A percentile compares a stretch with the other conserved stretches of the same genome.
These are phyloP conservation scores for Catharus bicknelli DNA, from an alignment of 2,113 vertebrate species.

Conservation along the genomic window DNA sequence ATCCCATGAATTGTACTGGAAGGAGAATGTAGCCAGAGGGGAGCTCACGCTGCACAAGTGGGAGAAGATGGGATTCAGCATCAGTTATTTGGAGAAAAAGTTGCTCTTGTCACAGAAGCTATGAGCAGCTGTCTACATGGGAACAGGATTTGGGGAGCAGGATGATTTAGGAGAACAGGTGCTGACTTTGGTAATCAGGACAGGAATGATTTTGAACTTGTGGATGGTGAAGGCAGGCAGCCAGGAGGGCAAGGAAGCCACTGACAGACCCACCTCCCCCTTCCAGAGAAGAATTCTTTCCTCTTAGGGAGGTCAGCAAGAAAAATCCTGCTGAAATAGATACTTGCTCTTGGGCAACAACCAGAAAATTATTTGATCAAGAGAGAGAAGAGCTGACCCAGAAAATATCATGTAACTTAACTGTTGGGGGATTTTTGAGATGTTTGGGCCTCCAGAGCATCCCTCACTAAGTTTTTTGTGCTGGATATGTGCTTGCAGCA, in stretches of 20 bases:
- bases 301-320: neutral
- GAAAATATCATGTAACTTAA: neutral
- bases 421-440: neutral
- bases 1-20: neutral
- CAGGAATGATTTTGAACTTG: neutral
- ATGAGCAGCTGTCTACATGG: neutral
- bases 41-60: neutral
- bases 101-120: neutral
- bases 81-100: neutral
- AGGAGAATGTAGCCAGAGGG: neutral
- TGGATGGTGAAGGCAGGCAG: neutral
- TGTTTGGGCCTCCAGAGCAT: neutral
- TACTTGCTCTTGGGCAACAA: neutral
- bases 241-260: neutral
- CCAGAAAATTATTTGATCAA: neutral
- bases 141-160: neutral
- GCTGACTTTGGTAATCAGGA: neutral
- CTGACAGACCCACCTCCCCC: neutral
- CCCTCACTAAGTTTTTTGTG: fast-evolving
- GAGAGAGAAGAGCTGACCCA: neutral
- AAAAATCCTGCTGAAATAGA: neutral
- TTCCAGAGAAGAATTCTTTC: neutral
- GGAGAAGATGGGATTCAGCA: neutral
- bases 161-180: neutral
- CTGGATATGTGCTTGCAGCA: neutral